Percentiles rank a stretch among this genome's conserved stretches.
Evolutionary conservation across 2,888 invertebrate genomes (phyloP).

Genomic region (Scotopteryx bipunctaria): DNA sequence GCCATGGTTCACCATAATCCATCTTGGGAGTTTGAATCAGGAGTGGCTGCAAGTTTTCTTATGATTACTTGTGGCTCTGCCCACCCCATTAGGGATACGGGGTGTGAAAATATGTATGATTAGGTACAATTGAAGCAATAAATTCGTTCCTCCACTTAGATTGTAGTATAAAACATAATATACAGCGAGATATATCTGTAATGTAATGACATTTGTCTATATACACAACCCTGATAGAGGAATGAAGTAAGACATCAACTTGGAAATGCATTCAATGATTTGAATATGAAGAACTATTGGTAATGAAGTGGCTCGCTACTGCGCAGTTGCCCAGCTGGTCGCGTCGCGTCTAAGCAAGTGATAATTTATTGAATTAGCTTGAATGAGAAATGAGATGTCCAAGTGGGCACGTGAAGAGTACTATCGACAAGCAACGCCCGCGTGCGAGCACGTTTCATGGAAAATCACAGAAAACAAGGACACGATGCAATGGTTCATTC

Average conservation of each 20-base stretch:
- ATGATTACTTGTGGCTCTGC: too few relatives aligned
- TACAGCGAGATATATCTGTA: too few relatives aligned
- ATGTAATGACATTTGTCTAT: background rate
- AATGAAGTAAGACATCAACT: constrained; percentile 12
- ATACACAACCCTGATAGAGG: background rate
- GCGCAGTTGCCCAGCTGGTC: constrained; percentile 52
- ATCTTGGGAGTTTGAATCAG: too few relatives aligned
- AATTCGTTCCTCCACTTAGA: too few relatives aligned
- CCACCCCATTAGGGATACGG: too few relatives aligned
- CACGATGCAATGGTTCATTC: constrained; percentile 82
- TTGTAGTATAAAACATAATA: too few relatives aligned
- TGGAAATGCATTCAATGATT: constrained; percentile 13
- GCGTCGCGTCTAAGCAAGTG: constrained; percentile 48
- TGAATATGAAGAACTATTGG: constrained; percentile 16
- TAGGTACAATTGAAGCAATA: too few relatives aligned
- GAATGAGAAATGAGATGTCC: constrained; percentile 57
- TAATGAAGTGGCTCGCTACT: constrained; percentile 42
- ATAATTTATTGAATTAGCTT: constrained; percentile 58
- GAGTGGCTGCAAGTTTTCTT: too few relatives aligned
- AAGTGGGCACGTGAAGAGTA: constrained; percentile 49
- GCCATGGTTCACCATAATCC: too few relatives aligned
- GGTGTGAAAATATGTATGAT: too few relatives aligned
- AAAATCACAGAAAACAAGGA: constrained; percentile 83
- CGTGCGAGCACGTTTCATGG: constrained; percentile 70
- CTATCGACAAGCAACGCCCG: constrained; percentile 39